Evolutionary conservation across 1,140 invertebrate genomes (phyloP).

Genomic region (Pseudomyrmex sp.): DNA sequence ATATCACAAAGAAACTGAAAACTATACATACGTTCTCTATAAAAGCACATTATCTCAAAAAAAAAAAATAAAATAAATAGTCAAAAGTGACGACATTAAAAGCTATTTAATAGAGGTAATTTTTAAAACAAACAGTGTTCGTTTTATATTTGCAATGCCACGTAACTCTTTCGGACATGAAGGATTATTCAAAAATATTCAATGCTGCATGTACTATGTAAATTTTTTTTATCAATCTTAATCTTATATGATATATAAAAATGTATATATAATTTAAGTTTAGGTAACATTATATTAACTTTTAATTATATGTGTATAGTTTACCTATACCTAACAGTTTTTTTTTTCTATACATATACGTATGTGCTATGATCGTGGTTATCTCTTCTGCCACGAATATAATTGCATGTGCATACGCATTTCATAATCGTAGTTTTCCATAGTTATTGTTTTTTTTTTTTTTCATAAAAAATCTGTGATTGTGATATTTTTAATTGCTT

Average conservation of each 20-base stretch:
- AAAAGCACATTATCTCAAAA: constrained; percentile 19
- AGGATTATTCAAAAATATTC: constrained; percentile 77
- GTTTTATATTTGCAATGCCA: background rate
- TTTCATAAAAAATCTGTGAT: constrained; percentile 37
- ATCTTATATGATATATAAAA: constrained; percentile 79
- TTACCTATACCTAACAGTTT: constrained; percentile 71
- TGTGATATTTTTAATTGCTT: constrained; percentile 39
- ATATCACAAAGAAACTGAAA: background rate
- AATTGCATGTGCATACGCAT: constrained; percentile 3
- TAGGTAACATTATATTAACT: constrained; percentile 78
- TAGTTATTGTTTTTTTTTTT: constrained; percentile 12
- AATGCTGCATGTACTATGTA: constrained; percentile 77
- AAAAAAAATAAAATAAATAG: background rate
- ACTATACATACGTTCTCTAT: background rate
- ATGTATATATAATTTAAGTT: constrained; percentile 71
- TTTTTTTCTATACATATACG: constrained; percentile 60
- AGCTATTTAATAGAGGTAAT: background rate
- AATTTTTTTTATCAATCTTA: constrained; percentile 72
- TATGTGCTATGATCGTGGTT: constrained; percentile 61
- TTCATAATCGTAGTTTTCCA: constrained; percentile 25
- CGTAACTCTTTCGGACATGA: constrained; percentile 25
- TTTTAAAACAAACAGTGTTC: background rate
- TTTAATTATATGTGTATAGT: constrained; percentile 66
- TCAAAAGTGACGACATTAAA: constrained; percentile 8
- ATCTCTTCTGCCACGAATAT: constrained; percentile 26